Evolutionary conservation across 2,888 invertebrate genomes (phyloP).

Genomic region (Melieria picta): DNA sequence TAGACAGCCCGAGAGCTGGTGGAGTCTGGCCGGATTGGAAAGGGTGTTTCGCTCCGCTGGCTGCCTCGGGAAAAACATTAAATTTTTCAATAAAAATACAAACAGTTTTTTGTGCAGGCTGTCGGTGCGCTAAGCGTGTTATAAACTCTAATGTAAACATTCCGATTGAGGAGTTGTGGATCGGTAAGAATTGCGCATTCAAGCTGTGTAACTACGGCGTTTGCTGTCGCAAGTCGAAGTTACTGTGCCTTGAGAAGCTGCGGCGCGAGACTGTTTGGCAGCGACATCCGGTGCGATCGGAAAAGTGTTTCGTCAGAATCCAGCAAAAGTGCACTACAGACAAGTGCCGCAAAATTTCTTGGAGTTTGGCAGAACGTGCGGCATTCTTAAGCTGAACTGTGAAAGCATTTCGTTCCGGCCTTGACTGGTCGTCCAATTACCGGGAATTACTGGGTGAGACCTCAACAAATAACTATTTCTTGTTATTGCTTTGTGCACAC

Average conservation of each 20-base stretch:
- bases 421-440: constrained; percentile 8
- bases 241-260: no score
- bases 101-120: neutral
- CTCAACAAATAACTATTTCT: no score
- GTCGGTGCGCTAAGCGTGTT: constrained; percentile 6
- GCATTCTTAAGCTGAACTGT: constrained; percentile 4
- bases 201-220: no score
- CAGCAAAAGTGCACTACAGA: constrained; percentile 10
- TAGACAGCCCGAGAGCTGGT: no score
- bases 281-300: constrained; percentile 16
- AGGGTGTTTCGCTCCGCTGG: no score
- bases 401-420: constrained; percentile 19
- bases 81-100: no score
- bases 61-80: no score
- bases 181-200: constrained; percentile 12
- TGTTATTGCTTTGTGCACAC: no score
- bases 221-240: no score
- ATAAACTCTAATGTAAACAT: constrained; percentile 26
- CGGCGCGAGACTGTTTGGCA: no score
- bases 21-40: no score
- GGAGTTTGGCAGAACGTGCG: constrained; percentile 23
- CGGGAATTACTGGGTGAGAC: constrained; percentile 4
- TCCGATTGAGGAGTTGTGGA: neutral
- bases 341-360: constrained; percentile 28
- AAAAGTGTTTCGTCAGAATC: neutral